phyloP scores from a whole-genome alignment of 1,140 invertebrate species.

The Phocides pigmalion region DNA sequence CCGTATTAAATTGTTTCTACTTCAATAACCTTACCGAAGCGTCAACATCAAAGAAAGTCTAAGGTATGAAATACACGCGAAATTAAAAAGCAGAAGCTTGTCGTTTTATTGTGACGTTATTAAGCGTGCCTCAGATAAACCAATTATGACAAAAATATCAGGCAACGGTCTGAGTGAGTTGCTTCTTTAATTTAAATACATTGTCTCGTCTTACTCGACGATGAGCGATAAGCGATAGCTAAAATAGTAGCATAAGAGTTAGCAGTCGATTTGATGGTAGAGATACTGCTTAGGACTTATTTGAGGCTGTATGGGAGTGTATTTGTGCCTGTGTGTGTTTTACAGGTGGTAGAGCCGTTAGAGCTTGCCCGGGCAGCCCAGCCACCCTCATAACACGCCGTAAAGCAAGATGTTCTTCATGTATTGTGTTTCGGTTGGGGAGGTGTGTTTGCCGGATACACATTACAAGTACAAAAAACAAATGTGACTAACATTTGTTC shows the following conservation, averaged over 20 bases:
- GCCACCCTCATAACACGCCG: too few species aligned
- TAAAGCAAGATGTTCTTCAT: too few species aligned
- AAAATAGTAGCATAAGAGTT: not conserved
- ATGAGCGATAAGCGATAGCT: not conserved
- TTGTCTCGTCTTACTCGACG: not conserved
- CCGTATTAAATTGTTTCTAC: not conserved
- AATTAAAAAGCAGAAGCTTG: not conserved
- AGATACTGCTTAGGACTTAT: too few species aligned
- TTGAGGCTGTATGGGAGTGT: too few species aligned
- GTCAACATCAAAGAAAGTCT: not conserved
- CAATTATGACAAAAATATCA: slow-evolving; percentile 6
- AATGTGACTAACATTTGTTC: too few species aligned
- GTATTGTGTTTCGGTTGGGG: too few species aligned
- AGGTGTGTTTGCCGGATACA: too few species aligned
- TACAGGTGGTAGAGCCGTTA: too few species aligned
- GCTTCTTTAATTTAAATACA: slow-evolving; percentile 4
- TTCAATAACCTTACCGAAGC: not conserved
- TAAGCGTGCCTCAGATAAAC: not conserved
- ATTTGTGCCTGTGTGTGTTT: too few species aligned
- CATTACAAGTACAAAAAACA: too few species aligned
- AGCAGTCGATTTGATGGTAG: not conserved
- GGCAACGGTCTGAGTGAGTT: not conserved
- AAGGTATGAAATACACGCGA: not conserved
- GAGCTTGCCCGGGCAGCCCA: too few species aligned
- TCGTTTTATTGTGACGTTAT: not conserved